These are phyloP conservation scores for Acanthoscelides obtectus DNA, from an alignment of 2,888 invertebrate genomes.

Conservation along the genomic window DNA sequence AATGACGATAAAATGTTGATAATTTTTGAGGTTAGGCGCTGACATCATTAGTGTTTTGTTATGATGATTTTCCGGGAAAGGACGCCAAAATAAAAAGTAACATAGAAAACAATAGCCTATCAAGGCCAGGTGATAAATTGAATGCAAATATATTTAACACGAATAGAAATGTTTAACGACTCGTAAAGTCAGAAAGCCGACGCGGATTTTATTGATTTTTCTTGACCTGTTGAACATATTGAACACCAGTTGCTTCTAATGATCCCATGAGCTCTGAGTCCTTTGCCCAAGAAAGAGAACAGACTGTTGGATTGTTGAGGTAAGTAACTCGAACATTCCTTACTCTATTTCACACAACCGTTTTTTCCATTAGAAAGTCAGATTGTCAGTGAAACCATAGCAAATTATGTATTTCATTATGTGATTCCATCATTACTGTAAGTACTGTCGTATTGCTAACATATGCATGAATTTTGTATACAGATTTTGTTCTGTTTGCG, in stretches of 20 bases:
- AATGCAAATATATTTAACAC: not conserved
- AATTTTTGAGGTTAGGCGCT: not conserved
- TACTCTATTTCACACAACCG: not conserved
- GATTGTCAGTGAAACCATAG: not conserved
- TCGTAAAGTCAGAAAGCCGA: not conserved
- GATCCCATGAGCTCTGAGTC: constrained; percentile 18
- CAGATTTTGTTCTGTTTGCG: too few relatives aligned
- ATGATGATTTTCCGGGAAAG: not conserved
- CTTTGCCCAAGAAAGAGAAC: constrained; percentile 24
- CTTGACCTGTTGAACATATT: constrained; percentile 12
- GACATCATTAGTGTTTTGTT: not conserved
- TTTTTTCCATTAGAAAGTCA: not conserved
- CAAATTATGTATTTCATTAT: not conserved
- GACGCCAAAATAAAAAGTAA: not conserved
- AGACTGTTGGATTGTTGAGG: constrained; percentile 27
- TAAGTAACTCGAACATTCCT: constrained; percentile 8
- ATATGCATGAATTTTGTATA: not conserved
- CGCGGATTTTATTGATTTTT: constrained; percentile 10
- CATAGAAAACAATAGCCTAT: too few relatives aligned
- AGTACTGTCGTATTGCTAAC: not conserved
- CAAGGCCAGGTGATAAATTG: not conserved
- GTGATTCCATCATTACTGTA: not conserved
- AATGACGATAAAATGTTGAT: too few relatives aligned
- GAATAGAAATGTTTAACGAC: not conserved
- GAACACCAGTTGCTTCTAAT: constrained; percentile 7